Evolutionary conservation across 1,140 invertebrate species (phyloP).

Genomic region (Zaprionus lachaisei): DNA sequence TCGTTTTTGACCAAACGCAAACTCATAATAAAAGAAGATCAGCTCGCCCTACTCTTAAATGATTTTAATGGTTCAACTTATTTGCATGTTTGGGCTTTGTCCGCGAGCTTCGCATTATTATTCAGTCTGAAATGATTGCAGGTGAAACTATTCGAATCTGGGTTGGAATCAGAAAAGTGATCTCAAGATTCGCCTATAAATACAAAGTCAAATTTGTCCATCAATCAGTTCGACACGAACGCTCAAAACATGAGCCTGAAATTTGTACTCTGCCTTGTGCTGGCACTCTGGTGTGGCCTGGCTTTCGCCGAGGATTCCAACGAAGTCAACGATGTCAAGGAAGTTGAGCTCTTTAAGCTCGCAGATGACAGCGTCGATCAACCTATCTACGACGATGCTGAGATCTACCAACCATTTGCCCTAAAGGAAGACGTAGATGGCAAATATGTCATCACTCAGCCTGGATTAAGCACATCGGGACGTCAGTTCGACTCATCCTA

Average conservation of each 20-base stretch:
- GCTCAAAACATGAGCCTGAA: constrained; percentile 24
- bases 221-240: constrained; percentile 27
- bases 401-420: background rate
- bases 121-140: constrained; percentile 6
- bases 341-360: background rate
- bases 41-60: constrained; percentile 14
- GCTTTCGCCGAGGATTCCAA: constrained; percentile 13
- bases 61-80: constrained; percentile 31
- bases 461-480: background rate
- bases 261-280: constrained; percentile 13
- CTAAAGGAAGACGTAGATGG: background rate
- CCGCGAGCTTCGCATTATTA: constrained; percentile 9
- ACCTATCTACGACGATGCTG: background rate
- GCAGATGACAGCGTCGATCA: background rate
- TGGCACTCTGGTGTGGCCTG: constrained; percentile 17
- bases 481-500: constrained; percentile 1
- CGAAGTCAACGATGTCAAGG: background rate
- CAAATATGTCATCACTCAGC: background rate
- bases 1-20: background rate
- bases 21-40: background rate
- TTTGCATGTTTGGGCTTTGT: constrained; percentile 26
- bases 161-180: background rate
- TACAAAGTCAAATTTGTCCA: background rate
- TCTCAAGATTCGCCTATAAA: constrained; percentile 15
- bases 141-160: background rate